Base-by-base conservation (phyloP, 2,797 vertebrate genomes). In the Tauraco hartlaubi region DNA sequence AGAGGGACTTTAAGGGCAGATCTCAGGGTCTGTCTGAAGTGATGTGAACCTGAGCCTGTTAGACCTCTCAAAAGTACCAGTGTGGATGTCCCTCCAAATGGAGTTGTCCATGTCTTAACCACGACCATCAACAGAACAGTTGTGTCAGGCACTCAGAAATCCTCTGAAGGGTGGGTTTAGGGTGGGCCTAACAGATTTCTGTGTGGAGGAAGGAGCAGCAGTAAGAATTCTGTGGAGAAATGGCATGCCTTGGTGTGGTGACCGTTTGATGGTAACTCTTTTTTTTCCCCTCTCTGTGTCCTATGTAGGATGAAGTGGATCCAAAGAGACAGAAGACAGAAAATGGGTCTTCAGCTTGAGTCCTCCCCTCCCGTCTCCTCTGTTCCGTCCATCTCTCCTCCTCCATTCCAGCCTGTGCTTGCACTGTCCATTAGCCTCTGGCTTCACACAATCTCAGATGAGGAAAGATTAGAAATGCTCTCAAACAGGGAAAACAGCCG, bases 251-350 rank as follows among this genome's bases (percentile, higher is more conserved):
- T 39, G 8, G 10, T 31, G 22, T 80, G 29, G 19, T 74, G 18
- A 29, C 31, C 43, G 17, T 19, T 41, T 11, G 37, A 25, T 59
- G 28, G 44, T 44, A 75, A 77, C 67, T 39, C 20, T 9, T 19
- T n/a, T 37, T 85, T 43, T 51, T 25, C 51, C 43, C 73, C 21
- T 56, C 19, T 58, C 15, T 13, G 0, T 85, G 54, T 26, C 82
- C 48, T 93, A 9, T 9, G 4, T 94, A 98, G 98, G 97, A 98
- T 96, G 98, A 98, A 97, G 98, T 97, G 75, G 98, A 98, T 95
- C 98, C 98, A 97, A 98, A 98, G 97, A 97, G 98, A 92, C 98
- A 98, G 98, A 98, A 98, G 96, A 98, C 98, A 97, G 98, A 98
- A 97, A 98, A 98, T 0, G 98, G 98, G 87, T 98, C 98, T 19